phyloP scores from a whole-genome alignment of 2,797 vertebrate species.

The Vireo griseus region DNA sequence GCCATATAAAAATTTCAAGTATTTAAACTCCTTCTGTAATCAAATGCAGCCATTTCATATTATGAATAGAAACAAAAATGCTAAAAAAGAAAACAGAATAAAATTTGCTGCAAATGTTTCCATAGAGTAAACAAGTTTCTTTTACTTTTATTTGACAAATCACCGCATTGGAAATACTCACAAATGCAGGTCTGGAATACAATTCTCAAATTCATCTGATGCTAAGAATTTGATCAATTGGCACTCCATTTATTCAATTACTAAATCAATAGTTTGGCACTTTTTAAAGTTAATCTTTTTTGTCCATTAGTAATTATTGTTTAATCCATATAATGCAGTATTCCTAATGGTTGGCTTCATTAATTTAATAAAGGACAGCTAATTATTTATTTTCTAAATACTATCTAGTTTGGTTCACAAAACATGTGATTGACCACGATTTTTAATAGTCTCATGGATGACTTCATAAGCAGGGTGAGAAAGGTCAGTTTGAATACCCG shows the following conservation, averaged over 20 bases:
- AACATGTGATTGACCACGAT: not conserved
- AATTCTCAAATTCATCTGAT: not conserved
- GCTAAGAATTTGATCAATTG: not conserved
- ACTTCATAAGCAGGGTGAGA: not conserved
- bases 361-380: not conserved
- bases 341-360: not conserved
- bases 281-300: not conserved
- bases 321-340: conserved; percentile 5
- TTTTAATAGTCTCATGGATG: not conserved
- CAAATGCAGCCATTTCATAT: not conserved
- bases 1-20: not conserved
- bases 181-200: not conserved
- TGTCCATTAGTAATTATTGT: not conserved
- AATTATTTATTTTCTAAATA: not conserved
- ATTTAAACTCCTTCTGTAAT: not conserved
- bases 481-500: not conserved
- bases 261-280: not conserved
- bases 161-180: not conserved
- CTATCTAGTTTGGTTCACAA: not conserved
- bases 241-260: not conserved
- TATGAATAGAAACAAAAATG: not conserved
- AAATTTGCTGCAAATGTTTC: not conserved
- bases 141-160: conserved; percentile 1
- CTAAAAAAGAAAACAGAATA: not conserved
- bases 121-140: not conserved